Evolutionary conservation across 2,797 vertebrate genomes (phyloP).

Genomic region (Molossus molossus): DNA sequence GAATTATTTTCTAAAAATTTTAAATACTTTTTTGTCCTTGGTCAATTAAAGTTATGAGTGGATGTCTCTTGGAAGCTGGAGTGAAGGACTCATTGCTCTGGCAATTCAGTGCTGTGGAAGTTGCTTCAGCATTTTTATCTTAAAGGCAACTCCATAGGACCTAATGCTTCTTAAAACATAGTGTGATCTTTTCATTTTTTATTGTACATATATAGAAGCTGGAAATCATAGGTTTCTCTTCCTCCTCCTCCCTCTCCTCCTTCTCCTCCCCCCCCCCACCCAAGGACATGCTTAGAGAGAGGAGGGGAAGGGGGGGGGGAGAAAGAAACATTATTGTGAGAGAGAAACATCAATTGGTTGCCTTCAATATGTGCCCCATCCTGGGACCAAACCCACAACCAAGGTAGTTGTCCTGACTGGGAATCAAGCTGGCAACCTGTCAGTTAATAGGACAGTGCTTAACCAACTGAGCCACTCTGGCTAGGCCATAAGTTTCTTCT

Average conservation of each 20-base stretch:
- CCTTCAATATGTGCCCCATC: too few species aligned
- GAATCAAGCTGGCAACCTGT: too few species aligned
- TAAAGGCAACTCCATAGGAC: background rate
- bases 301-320: too few species aligned
- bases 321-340: too few species aligned
- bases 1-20: background rate
- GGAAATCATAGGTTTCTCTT: background rate
- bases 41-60: background rate
- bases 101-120: background rate
- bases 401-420: too few species aligned
- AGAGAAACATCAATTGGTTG: too few species aligned
- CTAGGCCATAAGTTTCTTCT: background rate
- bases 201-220: background rate
- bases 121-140: background rate
- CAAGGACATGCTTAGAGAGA: too few species aligned
- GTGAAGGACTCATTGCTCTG: background rate
- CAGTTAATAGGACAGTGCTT: too few species aligned
- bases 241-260: too few species aligned
- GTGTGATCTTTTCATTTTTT: background rate
- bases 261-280: too few species aligned
- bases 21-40: background rate
- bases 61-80: background rate
- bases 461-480: too few species aligned
- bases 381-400: too few species aligned
- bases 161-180: background rate